Percentiles rank a stretch among this genome's conserved stretches.
phyloP scores from a whole-genome alignment of 2,888 invertebrate species.

The Clistopyga incitator region DNA sequence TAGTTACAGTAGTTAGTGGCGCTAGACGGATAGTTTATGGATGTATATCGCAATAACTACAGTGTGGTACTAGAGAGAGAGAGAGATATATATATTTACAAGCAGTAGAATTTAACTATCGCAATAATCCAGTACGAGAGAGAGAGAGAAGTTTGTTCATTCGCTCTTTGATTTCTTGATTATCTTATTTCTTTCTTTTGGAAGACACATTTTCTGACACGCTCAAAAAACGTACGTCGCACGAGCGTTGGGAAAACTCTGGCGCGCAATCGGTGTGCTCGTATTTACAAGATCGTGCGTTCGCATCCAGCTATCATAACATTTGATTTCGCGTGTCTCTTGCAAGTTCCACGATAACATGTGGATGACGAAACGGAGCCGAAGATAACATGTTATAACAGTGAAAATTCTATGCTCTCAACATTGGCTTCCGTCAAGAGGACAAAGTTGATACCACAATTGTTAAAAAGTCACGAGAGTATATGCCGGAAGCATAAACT shows the following conservation, averaged over 20 bases:
- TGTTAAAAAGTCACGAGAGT: slow-evolving; percentile 26
- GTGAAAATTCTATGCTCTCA: slow-evolving; percentile 39
- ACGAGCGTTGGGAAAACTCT: slow-evolving; percentile 48
- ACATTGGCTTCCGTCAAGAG: slow-evolving; percentile 40
- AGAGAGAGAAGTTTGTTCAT: slow-evolving; percentile 67
- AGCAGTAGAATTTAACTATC: slow-evolving; percentile 81
- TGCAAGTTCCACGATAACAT: slow-evolving; percentile 77
- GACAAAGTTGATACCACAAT: slow-evolving; percentile 32
- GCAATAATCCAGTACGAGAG: slow-evolving; percentile 68
- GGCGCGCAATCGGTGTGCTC: slow-evolving; percentile 53
- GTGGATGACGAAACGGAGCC: slow-evolving; percentile 81
- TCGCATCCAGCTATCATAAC: slow-evolving; percentile 56
- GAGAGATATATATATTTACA: slow-evolving; percentile 80
- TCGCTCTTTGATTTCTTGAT: slow-evolving; percentile 70
- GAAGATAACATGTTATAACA: slow-evolving; percentile 61
- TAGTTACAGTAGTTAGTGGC: slow-evolving; percentile 78
- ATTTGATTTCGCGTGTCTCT: slow-evolving; percentile 16
- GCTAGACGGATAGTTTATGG: slow-evolving; percentile 74
- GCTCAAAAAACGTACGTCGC: slow-evolving; percentile 28
- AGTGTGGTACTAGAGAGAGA: slow-evolving; percentile 76
- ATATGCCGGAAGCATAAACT: slow-evolving; percentile 46
- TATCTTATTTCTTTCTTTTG: slow-evolving; percentile 85
- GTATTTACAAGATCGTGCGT: slow-evolving; percentile 50
- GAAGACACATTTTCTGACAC: slow-evolving; percentile 94
- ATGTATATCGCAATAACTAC: slow-evolving; percentile 75